Evolutionary conservation across 1,140 invertebrate genomes (phyloP), one percentile per base, ranked within the genome.

Genomic region (Chironomus striatipennis): DNA sequence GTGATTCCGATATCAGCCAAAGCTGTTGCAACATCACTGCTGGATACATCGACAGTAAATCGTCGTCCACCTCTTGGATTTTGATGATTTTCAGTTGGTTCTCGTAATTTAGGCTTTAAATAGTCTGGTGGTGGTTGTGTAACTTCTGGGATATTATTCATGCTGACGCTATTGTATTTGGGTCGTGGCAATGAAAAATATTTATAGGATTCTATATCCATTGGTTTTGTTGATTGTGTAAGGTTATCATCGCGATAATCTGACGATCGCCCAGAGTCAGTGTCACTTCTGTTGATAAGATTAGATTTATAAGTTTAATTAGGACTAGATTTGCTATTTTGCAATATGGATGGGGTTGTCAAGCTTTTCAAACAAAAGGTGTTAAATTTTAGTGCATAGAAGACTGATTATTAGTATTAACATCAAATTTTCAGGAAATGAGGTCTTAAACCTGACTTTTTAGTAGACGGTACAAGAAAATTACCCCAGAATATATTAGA

Each of bases 261-360:
- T 34, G 75, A 75, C 34, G 73, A 34, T 20, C 73, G 43, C 3
- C 75, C 75, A 2, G 75, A 75, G 74, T 75, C 75, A 20, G 75
- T 74, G 12, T 75, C 75, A 42, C 75, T 75, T 57, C 74, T 75
- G 12, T 57, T 15, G 2, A 73, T 8, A 73, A 75, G 12, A 24
- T n/a, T n/a, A 21, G 8, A 73, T 73, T 73, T 4, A n/a, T 2
- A 20, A 10, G 1, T 1, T 6, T 7, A 42, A 43, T 2, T 73
- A 73, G 21, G 8, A 20, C 1, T 5, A 70, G 17, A 24, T 5
- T 10, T 8, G 4, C n/a, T 34, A 5, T 2, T 24, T 5, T 8
- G 21, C 1, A 24, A 24, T 70, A 70, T 8, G 8, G 47, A 57
- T 15, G 42, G 43, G 42, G 10, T 9, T 12, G 34, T 8, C 6